A percentile compares a stretch with the other conserved stretches of the same genome.
phyloP scores from a whole-genome alignment of 2,113 vertebrate species.

The Vireo altiloquus region DNA sequence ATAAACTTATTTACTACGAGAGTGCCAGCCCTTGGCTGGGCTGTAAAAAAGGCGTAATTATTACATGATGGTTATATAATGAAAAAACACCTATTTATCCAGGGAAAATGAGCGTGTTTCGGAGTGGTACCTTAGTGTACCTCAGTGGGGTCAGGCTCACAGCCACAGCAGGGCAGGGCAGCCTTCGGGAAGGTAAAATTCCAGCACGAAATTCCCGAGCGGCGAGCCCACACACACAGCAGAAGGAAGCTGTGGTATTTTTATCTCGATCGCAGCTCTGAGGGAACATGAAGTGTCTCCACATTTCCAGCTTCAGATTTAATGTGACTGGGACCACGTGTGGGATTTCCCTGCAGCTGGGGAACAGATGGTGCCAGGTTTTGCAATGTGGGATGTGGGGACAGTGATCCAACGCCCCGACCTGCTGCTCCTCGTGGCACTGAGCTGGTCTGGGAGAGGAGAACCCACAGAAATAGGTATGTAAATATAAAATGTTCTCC shows the following conservation, averaged over 20 bases:
- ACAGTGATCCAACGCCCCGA: accelerated
- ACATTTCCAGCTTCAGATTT: background rate
- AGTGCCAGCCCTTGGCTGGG: background rate
- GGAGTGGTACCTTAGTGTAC: background rate
- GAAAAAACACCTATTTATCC: background rate
- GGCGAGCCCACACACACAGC: accelerated
- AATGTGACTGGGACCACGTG: background rate
- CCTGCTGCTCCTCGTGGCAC: background rate
- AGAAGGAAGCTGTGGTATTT: background rate
- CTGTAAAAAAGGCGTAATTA: background rate
- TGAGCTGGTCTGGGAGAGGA: background rate
- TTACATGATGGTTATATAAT: background rate
- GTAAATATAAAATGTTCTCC: background rate
- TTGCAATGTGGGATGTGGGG: background rate
- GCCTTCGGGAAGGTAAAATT: background rate
- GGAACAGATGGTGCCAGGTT: background rate
- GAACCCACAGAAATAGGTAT: background rate
- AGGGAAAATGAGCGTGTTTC: background rate
- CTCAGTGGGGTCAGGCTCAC: background rate
- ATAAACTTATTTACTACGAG: background rate
- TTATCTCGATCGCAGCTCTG: background rate
- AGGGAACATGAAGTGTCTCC: background rate
- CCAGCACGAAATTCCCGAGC: background rate
- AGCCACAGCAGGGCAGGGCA: background rate
- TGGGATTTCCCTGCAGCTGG: background rate